Evolutionary conservation across 2,113 vertebrate genomes (phyloP).

Genomic region (Plecturocebus donacophilus): DNA sequence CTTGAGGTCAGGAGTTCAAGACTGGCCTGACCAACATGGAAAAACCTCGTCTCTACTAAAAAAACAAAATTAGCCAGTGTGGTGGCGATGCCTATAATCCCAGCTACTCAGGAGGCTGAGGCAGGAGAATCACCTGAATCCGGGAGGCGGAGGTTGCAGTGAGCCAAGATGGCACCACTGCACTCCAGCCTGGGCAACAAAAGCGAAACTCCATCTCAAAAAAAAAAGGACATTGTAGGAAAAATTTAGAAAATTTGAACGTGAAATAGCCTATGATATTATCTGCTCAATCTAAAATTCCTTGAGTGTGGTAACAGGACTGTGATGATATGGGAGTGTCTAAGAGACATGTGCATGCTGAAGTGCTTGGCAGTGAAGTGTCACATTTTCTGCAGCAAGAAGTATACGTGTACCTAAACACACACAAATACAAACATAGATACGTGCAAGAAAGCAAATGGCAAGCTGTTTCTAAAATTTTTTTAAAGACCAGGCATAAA

Average conservation of each 20-base stretch:
- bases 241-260: neutral
- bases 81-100: too few species aligned
- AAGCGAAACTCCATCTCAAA: too few species aligned
- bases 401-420: neutral
- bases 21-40: too few species aligned
- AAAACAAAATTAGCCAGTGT: too few species aligned
- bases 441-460: neutral
- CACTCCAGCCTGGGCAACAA: too few species aligned
- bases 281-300: neutral
- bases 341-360: neutral
- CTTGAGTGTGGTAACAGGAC: neutral
- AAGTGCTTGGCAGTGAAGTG: neutral
- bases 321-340: neutral
- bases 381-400: neutral
- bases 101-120: too few species aligned
- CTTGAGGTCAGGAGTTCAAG: too few species aligned
- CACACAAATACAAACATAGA: neutral
- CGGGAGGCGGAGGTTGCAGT: too few species aligned
- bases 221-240: neutral
- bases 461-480: neutral
- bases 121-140: too few species aligned
- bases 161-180: too few species aligned
- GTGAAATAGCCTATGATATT: neutral
- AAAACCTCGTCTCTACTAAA: too few species aligned
- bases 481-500: neutral